A percentile compares a stretch with the other conserved stretches of the same genome.
These are phyloP conservation scores for Criorhina ranunculi DNA, from an alignment of 2,888 invertebrate genomes.

Conservation along the genomic window DNA sequence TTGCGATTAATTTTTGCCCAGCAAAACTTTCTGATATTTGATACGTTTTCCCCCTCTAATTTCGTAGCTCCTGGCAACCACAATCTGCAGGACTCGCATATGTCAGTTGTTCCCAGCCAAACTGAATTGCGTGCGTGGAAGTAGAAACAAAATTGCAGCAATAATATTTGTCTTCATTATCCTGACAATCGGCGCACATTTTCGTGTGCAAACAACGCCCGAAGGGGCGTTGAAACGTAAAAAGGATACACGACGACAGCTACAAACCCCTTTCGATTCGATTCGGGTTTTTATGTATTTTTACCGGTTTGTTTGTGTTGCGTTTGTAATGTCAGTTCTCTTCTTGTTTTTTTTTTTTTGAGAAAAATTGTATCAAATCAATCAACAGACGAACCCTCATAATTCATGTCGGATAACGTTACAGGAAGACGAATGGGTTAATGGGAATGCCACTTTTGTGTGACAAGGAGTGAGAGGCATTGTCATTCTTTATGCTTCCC, in stretches of 20 bases:
- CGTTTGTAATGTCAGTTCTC: constrained; percentile 60
- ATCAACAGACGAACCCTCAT: constrained; percentile 75
- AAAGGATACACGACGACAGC: constrained; percentile 42
- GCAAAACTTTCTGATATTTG: constrained; percentile 62
- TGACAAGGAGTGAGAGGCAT: constrained; percentile 49
- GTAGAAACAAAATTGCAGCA: constrained; percentile 58
- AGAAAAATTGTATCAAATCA: constrained; percentile 73
- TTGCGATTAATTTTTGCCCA: constrained; percentile 58
- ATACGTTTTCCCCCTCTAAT: constrained; percentile 50
- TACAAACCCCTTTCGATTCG: constrained; percentile 51
- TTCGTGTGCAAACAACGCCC: constrained; percentile 71
- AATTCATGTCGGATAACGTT: constrained; percentile 74
- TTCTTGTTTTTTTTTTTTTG: constrained; percentile 30
- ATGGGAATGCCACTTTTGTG: constrained; percentile 63
- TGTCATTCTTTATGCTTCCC: constrained; percentile 15
- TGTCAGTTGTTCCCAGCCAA: constrained; percentile 40
- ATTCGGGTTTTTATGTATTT: constrained; percentile 49
- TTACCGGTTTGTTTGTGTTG: constrained; percentile 59
- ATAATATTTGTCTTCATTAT: constrained; percentile 74
- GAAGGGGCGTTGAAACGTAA: constrained; percentile 70
- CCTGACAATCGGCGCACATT: constrained; percentile 73
- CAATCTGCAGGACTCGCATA: constrained; percentile 48
- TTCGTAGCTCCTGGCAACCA: constrained; percentile 39
- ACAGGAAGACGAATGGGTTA: constrained; percentile 71
- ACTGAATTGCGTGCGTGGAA: constrained; percentile 45